These are phyloP conservation scores for Hyposoter didymator DNA, from an alignment of 2,888 invertebrate species.

Conservation along the genomic window DNA sequence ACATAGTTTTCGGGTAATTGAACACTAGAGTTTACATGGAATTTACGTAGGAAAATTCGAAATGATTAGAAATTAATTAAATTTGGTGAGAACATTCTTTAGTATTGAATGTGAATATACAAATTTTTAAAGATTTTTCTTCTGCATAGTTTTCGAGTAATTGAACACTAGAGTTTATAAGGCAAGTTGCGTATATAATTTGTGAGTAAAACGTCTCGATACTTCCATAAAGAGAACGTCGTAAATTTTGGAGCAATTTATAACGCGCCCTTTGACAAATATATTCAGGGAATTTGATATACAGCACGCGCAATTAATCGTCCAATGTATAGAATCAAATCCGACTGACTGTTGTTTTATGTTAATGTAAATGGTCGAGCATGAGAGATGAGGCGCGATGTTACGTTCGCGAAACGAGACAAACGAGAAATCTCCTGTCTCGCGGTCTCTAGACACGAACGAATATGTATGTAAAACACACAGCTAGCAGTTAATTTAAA, in stretches of 20 bases:
- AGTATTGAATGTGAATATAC: no score
- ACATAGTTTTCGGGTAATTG: no score
- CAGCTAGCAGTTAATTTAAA: constrained; percentile 39
- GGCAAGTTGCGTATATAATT: no score
- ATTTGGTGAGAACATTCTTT: no score
- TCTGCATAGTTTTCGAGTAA: no score
- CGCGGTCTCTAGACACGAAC: constrained; percentile 30
- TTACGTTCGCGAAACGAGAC: constrained; percentile 56
- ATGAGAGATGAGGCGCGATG: constrained; percentile 51
- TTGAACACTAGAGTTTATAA: no score
- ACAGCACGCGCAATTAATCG: constrained; percentile 70
- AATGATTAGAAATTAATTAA: no score
- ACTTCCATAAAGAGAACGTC: no score
- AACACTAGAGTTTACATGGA: no score
- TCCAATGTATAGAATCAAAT: constrained; percentile 61
- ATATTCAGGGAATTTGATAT: neutral
- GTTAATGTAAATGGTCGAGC: constrained; percentile 69
- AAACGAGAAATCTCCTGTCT: constrained; percentile 37
- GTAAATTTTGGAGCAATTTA: neutral
- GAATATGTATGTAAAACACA: constrained; percentile 15
- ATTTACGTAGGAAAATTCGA: no score
- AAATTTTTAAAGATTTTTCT: no score
- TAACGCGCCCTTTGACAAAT: neutral
- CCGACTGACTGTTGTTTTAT: constrained; percentile 74
- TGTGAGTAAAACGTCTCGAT: no score